These are phyloP conservation scores for Lepidurus apus DNA, from an alignment of 1,140 invertebrate genomes.

Conservation along the genomic window DNA sequence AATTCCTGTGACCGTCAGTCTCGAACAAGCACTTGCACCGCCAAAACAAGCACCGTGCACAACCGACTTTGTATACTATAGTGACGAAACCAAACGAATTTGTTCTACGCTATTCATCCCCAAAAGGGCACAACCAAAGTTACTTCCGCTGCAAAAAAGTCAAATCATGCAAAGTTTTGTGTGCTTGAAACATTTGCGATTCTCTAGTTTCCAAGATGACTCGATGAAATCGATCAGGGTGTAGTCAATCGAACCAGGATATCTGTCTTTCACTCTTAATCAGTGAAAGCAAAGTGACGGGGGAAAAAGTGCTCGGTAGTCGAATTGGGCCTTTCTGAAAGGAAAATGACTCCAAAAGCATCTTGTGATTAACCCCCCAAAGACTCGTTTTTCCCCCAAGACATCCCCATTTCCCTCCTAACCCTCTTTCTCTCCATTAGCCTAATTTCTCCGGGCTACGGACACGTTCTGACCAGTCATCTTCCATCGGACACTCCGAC, in stretches of 20 bases:
- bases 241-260: neutral
- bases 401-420: neutral
- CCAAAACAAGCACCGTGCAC: too few relatives aligned
- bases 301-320: neutral
- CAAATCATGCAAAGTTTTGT: neutral
- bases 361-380: neutral
- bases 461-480: too few relatives aligned
- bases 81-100: too few relatives aligned
- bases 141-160: slow-evolving; percentile 1
- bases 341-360: neutral
- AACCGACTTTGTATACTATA: too few relatives aligned
- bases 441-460: too few relatives aligned
- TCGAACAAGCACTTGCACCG: neutral
- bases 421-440: neutral
- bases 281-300: slow-evolving; percentile 16
- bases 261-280: neutral
- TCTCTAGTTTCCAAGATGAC: neutral
- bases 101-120: too few relatives aligned
- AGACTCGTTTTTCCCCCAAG: neutral
- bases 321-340: neutral
- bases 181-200: neutral
- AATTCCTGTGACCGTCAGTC: neutral
- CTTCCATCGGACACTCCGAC: too few relatives aligned
- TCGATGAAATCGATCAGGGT: neutral
- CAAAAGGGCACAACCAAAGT: neutral